Conservation (phyloP, 2,113 vertebrate species). For the Genyomyrus donnyi region DNA sequence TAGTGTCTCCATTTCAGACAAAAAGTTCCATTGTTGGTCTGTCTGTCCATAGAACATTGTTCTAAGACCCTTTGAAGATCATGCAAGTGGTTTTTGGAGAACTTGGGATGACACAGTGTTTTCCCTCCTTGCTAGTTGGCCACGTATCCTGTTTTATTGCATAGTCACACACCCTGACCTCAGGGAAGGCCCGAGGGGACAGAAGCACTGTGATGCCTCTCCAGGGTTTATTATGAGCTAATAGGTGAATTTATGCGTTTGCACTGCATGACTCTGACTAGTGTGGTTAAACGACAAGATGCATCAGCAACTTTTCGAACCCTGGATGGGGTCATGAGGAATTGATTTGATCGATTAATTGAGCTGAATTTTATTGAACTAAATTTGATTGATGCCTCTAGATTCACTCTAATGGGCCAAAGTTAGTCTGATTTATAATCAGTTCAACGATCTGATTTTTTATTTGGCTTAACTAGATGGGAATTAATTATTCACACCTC, state of each 20-base stretch:
- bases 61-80: neutral
- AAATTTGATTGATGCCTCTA: neutral
- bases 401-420: neutral
- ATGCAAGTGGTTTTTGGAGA: neutral
- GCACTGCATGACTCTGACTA: neutral
- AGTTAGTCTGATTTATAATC: neutral
- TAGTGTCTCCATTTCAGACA: neutral
- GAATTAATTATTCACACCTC: neutral
- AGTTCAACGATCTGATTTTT: neutral
- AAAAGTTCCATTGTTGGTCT: neutral
- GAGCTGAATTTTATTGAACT: neutral
- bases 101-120: neutral
- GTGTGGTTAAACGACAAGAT: neutral
- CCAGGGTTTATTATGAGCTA: neutral
- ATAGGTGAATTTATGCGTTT: neutral
- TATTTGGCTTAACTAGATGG: neutral
- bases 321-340: neutral
- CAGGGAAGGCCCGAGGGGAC: neutral
- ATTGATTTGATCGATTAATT: neutral
- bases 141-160: neutral
- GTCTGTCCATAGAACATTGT: neutral
- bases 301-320: neutral
- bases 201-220: neutral
- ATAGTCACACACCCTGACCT: neutral
- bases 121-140: neutral